Evolutionary conservation across 2,888 invertebrate species (phyloP), one percentile per base, ranked within the genome.

Genomic region (Synergus umbraculus): DNA sequence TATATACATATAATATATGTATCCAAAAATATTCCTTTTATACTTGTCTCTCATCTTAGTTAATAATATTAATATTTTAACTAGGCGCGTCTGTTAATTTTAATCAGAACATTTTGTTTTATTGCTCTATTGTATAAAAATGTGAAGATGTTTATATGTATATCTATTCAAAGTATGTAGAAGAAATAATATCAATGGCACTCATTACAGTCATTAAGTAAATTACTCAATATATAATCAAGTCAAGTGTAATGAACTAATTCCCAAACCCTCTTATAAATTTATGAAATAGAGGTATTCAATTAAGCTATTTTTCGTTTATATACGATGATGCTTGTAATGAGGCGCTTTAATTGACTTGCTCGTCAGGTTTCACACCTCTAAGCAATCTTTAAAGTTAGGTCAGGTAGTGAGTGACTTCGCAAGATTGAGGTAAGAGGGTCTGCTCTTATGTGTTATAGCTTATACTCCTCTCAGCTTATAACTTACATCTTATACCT

Each of bases 11-110:
- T 60, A 43, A 46, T 60, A 64, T 46, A 76, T 73, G 58, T 77
- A 67, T 54, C 15, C 41, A 49, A 77, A 81, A 67, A 78, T 78
- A 65, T 60, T 77, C 76, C 77, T 77, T 65, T 64, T 58, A 65
- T 64, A 78, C 49, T 22, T 22, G 22, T 22, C 22, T 22, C 22
- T 22, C 22, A 22, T 22, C 22, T 22, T 0, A 22, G 22, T 22
- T 22, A 22, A 22, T 22, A 22, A 22, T 22, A 22, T 22, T 22
- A 22, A 22, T 22, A 22, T 22, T 22, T 0, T 29, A 29, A 29
- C 22, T 2, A 29, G 22, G 22, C 22, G 22, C 22, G 2, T 29
- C 22, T 29, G 22, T 29, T 29, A 29, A 29, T 29, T 29, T 29
- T 29, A 29, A 29, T 1, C 22, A 29, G 22, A 29, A 29, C 22